Evolutionary conservation across 2,888 invertebrate genomes (phyloP), one percentile per base, ranked within the genome.

Genomic region (Enoplolaimus lenunculus): DNA sequence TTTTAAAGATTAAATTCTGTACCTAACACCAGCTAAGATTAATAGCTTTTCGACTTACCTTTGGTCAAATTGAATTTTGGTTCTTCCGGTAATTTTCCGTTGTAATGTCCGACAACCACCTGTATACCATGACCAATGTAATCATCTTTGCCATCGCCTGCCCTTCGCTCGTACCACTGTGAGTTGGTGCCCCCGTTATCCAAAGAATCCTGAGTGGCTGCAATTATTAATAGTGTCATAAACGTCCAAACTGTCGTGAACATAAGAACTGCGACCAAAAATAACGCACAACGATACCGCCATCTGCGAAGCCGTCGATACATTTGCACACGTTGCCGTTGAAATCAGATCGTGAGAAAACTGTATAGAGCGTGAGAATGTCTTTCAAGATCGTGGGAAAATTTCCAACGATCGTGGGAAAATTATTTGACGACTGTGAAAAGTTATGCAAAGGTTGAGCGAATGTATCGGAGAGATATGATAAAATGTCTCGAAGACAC

Each of bases 51-150:
- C 59, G 60, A 16, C 62, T 67, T 68, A 77, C 77, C 78, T 34
- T 75, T 73, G 26, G 77, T 78, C 60, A 79, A 70, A 74, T 79
- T 79, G 28, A 73, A 69, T 28, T 73, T 74, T 57, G 75, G 76
- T 65, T 78, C 78, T 33, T 75, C 75, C 2, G 79, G 78, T 62
- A 79, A 70, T 68, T 79, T 79, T 1, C 79, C 79, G 67, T 78
- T 80, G 72, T 78, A 79, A 70, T 79, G 79, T 0, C 79, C 79
- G 69, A 79, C 78, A 1, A 79, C 76, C 31, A 79, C 75, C 74
- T 79, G 76, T 28, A 79, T 71, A 31, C 76, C 76, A 7, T 72
- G 65, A 21, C 69, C 71, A 66, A 71, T 68, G 64, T 72, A 72
- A 16, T 70, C 70, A 68, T 74, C 73, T 29, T 72, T 64, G 16